Percentiles rank a stretch among this genome's conserved stretches.
phyloP scores from a whole-genome alignment of 2,797 vertebrate genomes.

The Picus viridis region DNA sequence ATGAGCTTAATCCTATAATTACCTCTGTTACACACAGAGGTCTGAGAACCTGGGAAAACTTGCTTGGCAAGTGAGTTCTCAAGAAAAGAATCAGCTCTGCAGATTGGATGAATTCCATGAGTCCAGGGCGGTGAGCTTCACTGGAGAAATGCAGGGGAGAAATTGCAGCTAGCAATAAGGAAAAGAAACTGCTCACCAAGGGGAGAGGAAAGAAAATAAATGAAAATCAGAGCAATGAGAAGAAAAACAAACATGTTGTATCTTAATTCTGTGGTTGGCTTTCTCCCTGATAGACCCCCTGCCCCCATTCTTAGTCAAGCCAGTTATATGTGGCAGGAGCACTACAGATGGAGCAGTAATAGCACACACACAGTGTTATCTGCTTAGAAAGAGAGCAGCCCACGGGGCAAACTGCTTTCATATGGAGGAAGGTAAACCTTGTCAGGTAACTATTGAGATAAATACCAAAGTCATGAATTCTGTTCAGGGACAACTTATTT shows the following conservation, averaged over 20 bases:
- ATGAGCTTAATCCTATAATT: constrained; percentile 74
- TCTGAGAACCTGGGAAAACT: constrained; percentile 73
- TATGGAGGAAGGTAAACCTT: not conserved
- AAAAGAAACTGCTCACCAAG: not conserved
- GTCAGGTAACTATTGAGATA: constrained; percentile 1
- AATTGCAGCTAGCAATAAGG: not conserved
- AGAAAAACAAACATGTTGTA: constrained; percentile 3
- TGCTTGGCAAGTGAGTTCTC: constrained; percentile 53
- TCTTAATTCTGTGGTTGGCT: constrained; percentile 9
- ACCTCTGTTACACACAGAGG: constrained; percentile 72
- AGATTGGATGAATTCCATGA: not conserved
- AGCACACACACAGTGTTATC: fast-evolving
- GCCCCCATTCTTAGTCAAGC: not conserved
- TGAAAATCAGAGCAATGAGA: not conserved
- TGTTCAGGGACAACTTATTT: not conserved
- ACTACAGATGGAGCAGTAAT: not conserved
- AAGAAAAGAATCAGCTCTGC: not conserved
- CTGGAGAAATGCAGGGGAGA: not conserved
- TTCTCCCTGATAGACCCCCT: not conserved
- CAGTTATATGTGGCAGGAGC: not conserved
- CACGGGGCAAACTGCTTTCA: not conserved
- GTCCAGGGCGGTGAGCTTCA: not conserved
- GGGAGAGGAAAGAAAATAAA: not conserved
- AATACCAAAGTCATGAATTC: not conserved
- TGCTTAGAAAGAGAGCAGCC: not conserved